phyloP scores from a whole-genome alignment of 1,140 invertebrate species.

The Drosophila sucinea region DNA sequence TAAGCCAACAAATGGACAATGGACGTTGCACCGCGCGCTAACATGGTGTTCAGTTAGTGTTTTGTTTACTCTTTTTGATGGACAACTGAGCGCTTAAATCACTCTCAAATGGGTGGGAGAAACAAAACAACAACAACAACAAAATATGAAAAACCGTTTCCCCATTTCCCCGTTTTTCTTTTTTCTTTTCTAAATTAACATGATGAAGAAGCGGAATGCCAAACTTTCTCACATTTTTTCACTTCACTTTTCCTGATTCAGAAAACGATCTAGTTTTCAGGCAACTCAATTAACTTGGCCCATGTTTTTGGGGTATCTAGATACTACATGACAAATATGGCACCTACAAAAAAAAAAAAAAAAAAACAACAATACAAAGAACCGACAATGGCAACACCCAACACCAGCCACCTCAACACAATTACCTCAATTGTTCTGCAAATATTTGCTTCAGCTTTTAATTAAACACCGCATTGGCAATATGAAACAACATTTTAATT shows the following conservation, averaged over 20 bases:
- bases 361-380: no score
- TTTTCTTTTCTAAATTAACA: background rate
- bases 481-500: conserved; percentile 64
- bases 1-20: conserved; percentile 36
- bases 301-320: conserved; percentile 24
- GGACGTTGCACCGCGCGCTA: conserved; percentile 17
- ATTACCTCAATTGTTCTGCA: conserved; percentile 47
- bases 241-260: conserved; percentile 3
- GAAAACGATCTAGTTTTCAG: conserved; percentile 29
- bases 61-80: conserved; percentile 9
- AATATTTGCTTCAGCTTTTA: conserved; percentile 78
- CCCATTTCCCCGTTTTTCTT: background rate
- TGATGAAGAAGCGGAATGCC: background rate
- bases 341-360: background rate
- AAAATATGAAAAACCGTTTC: conserved; percentile 40
- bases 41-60: background rate
- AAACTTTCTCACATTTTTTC: conserved; percentile 40
- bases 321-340: background rate
- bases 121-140: background rate
- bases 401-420: conserved; percentile 23
- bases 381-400: conserved; percentile 1
- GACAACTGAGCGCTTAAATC: conserved; percentile 53
- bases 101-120: conserved; percentile 15
- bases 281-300: conserved; percentile 65
- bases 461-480: conserved; percentile 46